Evolutionary conservation across 2,888 invertebrate species (phyloP).

Genomic region (Emmelina monodactyla): DNA sequence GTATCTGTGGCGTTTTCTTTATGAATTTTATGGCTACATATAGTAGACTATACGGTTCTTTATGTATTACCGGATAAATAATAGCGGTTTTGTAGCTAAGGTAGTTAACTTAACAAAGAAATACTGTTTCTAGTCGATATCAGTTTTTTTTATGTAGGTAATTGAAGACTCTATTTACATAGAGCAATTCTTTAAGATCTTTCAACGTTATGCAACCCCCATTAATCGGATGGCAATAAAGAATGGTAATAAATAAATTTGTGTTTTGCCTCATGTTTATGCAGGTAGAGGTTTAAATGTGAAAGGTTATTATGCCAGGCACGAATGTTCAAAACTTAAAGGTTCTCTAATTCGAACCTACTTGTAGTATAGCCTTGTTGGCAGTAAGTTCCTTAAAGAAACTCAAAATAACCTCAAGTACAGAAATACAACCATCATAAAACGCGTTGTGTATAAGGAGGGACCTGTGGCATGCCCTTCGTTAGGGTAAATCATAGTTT

Average conservation of each 20-base stretch:
- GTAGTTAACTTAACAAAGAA: not conserved
- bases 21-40: not conserved
- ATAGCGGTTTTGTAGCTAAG: not conserved
- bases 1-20: constrained; percentile 1
- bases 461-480: not conserved
- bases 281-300: not conserved
- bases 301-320: constrained; percentile 1
- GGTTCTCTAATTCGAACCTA: too few relatives aligned
- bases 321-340: too few relatives aligned
- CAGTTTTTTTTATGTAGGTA: too few relatives aligned
- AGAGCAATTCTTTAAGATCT: too few relatives aligned
- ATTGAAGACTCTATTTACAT: too few relatives aligned
- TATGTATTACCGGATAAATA: not conserved
- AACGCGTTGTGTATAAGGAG: too few relatives aligned
- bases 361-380: too few relatives aligned
- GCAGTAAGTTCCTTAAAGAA: too few relatives aligned
- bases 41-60: not conserved
- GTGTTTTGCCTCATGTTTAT: not conserved
- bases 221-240: not conserved
- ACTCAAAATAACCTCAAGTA: too few relatives aligned
- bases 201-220: not conserved
- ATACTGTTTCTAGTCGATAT: too few relatives aligned
- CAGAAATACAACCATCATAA: too few relatives aligned
- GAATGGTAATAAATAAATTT: not conserved
- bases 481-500: not conserved